Base-by-base conservation (phyloP, 2,113 vertebrate species). In the Corapipo altera region DNA sequence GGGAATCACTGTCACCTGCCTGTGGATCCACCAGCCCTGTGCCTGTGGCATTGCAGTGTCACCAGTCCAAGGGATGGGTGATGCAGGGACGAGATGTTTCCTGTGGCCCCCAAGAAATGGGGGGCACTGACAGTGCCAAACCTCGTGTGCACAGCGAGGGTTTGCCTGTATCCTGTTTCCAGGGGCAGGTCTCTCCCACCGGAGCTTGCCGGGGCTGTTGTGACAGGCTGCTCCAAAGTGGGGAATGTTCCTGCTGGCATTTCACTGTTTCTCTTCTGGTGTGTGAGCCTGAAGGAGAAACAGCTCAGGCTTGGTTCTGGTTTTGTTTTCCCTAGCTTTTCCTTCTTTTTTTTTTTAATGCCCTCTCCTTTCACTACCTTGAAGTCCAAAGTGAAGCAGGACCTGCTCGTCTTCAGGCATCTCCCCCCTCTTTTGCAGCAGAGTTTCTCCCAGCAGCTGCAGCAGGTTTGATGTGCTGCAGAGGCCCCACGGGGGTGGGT, bases 111-210 rank as follows among this genome's bases (percentile, higher is more conserved):
- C 30, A 5, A 16, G 57, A 30, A 35, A 2, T 0, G 2, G 4
- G 22, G 48, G 27, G 10, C 11, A 1, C 41, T 3, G 54, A 3
- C 57, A 8, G 35, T 41, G 77, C 49, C 43, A 2, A 8, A 8
- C 24, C 0, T 10, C 0, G 1, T 3, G 43, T 9, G 0, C 39
- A 0, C 16, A 6, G 22, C 0, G 5, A 26, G 66, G n/a, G 48
- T 72, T 65, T 62, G 12, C 70, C 70, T 9, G 20, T 8, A 1
- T 57, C 23, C 0, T 4, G 4, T 83, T 88, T 58, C 57, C 43
- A 8, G 44, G n/a, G 49, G 35, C 80, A 37, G 66, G 17, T 37
- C 52, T 43, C 35, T 37, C 1, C 0, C 1, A 4, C 4, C 0
- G 21, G 46, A 88, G 49, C 52, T 43, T 12, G 48, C 77, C 18